Evolutionary conservation across 2,797 vertebrate species (phyloP), one percentile per base, ranked within the genome.

Genomic region (Aeoliscus strigatus): DNA sequence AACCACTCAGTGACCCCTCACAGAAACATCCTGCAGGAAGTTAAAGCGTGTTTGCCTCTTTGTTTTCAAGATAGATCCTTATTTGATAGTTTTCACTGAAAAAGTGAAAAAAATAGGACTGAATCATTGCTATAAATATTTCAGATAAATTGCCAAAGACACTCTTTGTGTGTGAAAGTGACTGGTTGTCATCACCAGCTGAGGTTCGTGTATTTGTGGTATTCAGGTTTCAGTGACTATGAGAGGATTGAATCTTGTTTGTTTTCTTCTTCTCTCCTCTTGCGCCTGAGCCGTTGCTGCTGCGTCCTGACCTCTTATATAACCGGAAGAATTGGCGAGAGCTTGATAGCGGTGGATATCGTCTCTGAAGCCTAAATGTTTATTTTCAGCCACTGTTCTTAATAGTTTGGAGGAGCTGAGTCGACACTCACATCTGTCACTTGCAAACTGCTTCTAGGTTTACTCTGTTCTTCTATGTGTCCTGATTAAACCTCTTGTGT

Each of bases 351-450:
- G 51, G 50, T 37, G 37, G 56, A 48, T 53, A 40, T 52, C 15
- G 60, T 69, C 57, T 70, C 62, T 28, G 45, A 53, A 65, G 58
- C 66, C 65, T 25, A 18, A 66, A 63, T 75, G 67, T 80, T 77
- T 79, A 74, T 74, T 76, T 73, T 73, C 56, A 48, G 77, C 65
- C 40, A 51, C 48, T 50, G 60, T 70, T 54, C 61, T 50, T 65
- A 42, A 63, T 55, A 59, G 53, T 70, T 60, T 21, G 17, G 55
- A 59, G 44, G 52, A 51, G 64, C 53, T 23, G 76, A 66, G 52
- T 56, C 28, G 44, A 41, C 40, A 4, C 30, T 61, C 70, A 54
- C 77, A 65, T 77, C 75, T 71, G 76, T 66, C 56, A 21, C 40
- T 1, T 15, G 45, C 58, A 15, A 48, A 27, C 37, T 11, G 24